Evolutionary conservation across 2,113 vertebrate genomes (phyloP), one percentile per base, ranked within the genome.

Genomic region (Felis chaus): DNA sequence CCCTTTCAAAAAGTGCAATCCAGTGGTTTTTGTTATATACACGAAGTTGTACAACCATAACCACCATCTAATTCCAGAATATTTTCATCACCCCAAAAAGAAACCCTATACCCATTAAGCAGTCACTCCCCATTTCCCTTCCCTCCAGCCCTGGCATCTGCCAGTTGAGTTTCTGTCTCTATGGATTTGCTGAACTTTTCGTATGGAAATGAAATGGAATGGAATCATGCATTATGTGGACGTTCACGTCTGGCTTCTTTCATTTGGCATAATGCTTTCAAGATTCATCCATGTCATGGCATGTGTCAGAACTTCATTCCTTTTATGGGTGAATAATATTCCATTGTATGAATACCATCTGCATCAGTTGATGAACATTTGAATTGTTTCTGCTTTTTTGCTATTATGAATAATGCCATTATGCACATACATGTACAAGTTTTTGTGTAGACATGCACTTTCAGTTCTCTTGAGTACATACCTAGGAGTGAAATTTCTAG

Each of bases 181-280:
- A 11, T 63, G 39, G 18, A 69, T 94, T 80, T 91, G 69, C 85
- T 81, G 29, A 81, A 66, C 18, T 93, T 65, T 89, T 97, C 78
- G n/a, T 53, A 66, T 41, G 27, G 74, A 31, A 78, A 48, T 31
- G 74, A 48, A 78, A 74, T 45, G 73, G 16, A 82, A 41, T 88
- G 16, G 9, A 94, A 71, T 91, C 74, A 48, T 39, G 18, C 16
- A 33, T 27, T 36, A 63, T 39, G 27, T 50, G 4, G n/a, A 45
- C 69, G 76, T 93, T 85, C 21, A 23, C 83, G 14, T 93, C 41
- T 97, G 39, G 31, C n/a, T 93, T 89, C 84, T 93, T 66, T 95
- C 29, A 61, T 36, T 82, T 86, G 65, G 33, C 45, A 57, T 31
- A 68, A 39, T 74, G 18, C 85, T 80, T 90, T 78, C 48, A 91